Conservation (phyloP, 2,113 vertebrate species). For the Istiophorus platypterus region DNA sequence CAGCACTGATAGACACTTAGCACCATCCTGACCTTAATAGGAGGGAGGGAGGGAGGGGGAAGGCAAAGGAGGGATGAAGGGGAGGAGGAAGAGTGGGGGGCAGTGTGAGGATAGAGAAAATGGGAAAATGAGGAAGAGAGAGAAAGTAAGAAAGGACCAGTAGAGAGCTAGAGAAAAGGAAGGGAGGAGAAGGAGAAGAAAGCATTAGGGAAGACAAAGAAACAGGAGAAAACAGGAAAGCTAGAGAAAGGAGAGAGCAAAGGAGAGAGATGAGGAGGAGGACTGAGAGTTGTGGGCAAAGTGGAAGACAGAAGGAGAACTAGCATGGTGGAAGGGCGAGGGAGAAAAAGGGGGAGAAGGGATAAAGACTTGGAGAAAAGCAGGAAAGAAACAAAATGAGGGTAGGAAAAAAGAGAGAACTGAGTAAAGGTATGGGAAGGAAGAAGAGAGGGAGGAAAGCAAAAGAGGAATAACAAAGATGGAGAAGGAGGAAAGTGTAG, state of each 20-base stretch:
- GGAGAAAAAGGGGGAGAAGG: no score
- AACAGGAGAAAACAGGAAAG: background rate
- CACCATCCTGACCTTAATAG: conserved; percentile 80
- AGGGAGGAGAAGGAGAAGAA: background rate
- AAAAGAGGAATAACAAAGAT: background rate
- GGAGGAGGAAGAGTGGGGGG: background rate
- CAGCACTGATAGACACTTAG: conserved; percentile 82
- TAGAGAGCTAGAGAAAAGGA: background rate
- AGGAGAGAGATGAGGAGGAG: no score
- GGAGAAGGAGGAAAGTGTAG: background rate
- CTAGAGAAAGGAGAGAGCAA: background rate
- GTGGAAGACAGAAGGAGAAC: no score
- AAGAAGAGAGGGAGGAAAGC: background rate
- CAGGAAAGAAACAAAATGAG: no score
- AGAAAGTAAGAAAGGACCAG: background rate
- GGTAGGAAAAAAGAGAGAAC: background rate
- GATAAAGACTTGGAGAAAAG: background rate
- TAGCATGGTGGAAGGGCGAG: no score
- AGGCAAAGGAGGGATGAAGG: background rate
- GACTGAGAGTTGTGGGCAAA: background rate
- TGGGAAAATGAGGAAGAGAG: background rate
- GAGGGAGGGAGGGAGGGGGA: background rate
- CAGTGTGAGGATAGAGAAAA: background rate
- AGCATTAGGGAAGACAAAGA: background rate
- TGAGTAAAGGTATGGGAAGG: background rate